Base-by-base conservation (phyloP, 2,113 vertebrate species). In the Halichoeres trimaculatus region DNA sequence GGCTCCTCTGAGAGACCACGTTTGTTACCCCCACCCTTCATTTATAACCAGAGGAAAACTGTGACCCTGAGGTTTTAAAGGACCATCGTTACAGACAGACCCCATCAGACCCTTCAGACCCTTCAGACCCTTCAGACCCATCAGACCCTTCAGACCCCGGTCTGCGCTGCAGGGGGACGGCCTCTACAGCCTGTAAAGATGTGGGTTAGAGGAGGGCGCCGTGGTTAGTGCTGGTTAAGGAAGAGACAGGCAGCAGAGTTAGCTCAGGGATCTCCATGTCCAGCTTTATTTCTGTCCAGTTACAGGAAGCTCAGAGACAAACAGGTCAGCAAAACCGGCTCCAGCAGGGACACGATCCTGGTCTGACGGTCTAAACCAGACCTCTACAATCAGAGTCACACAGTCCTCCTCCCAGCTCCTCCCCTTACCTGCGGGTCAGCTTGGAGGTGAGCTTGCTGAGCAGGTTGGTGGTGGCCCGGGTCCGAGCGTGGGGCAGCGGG, bases 361-460 rank as follows among this genome's bases (percentile, higher is more conserved):
- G n/a, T n/a, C n/a, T n/a, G n/a, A n/a, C n/a, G n/a, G n/a, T n/a
- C n/a, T n/a, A n/a, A n/a, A n/a, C n/a, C n/a, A n/a, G n/a, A n/a
- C n/a, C n/a, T n/a, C n/a, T 61, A 26, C 12, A 10, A 58, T 35
- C 24, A 34, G 51, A 26, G 34, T 36, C 10, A 16, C 6, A 51
- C 0, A 60, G 43, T 48, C 45, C 34, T 30, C 43, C 54, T 54
- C 65, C 60, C 45, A 48, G 76, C 80, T 51, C 75, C 77, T 92
- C 90, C 74, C 24, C 94, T 95, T 93, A 98, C 97, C 96, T 95
- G 92, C 97, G 95, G 13, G 95, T 97, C 90, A 98, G 80, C 90
- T 97, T 98, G 88, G 96, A 98, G 83, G 97, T 97, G 89, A 98
- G 86, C 73, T 98, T 98, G 86, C 95, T 96, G 66, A 98, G 96